Percentiles rank a stretch among this genome's conserved stretches.
Conservation (phyloP, 2,888 invertebrate genomes). For the Phlogophora meticulosa region DNA sequence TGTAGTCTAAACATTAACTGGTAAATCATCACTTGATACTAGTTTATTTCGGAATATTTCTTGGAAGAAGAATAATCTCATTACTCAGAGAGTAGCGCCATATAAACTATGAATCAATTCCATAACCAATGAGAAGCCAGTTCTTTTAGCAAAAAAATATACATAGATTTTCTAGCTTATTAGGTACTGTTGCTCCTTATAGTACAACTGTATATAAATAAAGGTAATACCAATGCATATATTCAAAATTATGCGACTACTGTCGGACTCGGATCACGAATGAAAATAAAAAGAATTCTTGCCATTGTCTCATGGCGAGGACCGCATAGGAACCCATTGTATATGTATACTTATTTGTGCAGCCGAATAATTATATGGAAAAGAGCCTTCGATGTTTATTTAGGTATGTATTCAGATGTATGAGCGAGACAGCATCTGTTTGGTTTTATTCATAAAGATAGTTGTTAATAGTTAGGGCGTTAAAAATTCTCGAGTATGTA, state of each 20-base stretch:
- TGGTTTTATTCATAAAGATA: constrained; percentile 31
- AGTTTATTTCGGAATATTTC: no score
- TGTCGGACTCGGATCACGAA: constrained; percentile 59
- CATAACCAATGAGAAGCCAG: no score
- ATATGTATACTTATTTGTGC: constrained; percentile 80
- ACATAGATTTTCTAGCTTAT: neutral
- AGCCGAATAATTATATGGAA: constrained; percentile 84
- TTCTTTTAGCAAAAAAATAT: neutral
- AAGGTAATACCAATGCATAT: constrained; percentile 42
- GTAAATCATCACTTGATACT: no score
- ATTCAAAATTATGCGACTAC: constrained; percentile 62
- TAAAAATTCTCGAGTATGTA: constrained; percentile 1
- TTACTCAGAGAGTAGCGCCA: no score
- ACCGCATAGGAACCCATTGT: constrained; percentile 74
- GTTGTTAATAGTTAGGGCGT: neutral
- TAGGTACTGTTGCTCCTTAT: constrained; percentile 2
- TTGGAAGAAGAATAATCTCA: no score
- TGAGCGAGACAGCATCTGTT: constrained; percentile 18
- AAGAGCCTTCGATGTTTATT: constrained; percentile 71
- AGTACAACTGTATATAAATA: constrained; percentile 34
- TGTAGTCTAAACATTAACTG: no score
- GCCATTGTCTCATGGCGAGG: constrained; percentile 79
- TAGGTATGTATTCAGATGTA: constrained; percentile 52
- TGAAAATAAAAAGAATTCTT: constrained; percentile 70
- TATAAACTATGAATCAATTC: no score